phyloP scores from a whole-genome alignment of 2,113 vertebrate genomes.

The Hucho hucho region DNA sequence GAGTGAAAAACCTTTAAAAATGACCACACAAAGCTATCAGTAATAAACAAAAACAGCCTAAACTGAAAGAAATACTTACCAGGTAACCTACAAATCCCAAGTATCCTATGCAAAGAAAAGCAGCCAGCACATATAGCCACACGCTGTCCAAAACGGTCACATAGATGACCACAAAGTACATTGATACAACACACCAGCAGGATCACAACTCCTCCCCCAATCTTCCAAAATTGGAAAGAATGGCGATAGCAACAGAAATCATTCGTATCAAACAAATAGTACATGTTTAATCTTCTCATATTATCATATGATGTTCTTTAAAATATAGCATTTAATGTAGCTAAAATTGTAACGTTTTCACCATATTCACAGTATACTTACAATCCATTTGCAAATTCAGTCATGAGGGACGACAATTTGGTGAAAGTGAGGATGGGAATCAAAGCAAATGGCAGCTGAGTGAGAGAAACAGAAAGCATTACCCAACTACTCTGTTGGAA shows the following conservation, averaged over 20 bases:
- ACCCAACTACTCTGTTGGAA: conserved; percentile 32
- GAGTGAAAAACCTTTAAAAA: background rate
- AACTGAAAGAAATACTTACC: conserved; percentile 69
- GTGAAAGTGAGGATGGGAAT: conserved; percentile 90
- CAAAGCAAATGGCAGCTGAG: conserved; percentile 68
- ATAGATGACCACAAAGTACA: conserved; percentile 86
- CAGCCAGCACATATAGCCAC: conserved; percentile 76
- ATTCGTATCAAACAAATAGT: background rate
- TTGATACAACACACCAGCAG: conserved; percentile 83
- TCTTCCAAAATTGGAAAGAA: conserved; percentile 74
- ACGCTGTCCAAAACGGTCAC: conserved; percentile 72
- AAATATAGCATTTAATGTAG: too few species aligned
- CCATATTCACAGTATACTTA: conserved; percentile 66
- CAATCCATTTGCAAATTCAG: conserved; percentile 85
- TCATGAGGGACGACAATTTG: conserved; percentile 84
- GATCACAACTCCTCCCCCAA: conserved; percentile 78
- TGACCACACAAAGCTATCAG: background rate
- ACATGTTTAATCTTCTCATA: background rate
- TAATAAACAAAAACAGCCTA: background rate
- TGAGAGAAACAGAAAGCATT: too few species aligned
- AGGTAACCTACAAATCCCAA: conserved; percentile 83
- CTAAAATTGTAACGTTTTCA: background rate
- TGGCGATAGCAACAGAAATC: background rate
- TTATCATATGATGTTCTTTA: background rate
- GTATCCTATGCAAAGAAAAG: conserved; percentile 75